Base-by-base conservation (phyloP, 2,797 vertebrate species). In the Diglossa cyanea region DNA sequence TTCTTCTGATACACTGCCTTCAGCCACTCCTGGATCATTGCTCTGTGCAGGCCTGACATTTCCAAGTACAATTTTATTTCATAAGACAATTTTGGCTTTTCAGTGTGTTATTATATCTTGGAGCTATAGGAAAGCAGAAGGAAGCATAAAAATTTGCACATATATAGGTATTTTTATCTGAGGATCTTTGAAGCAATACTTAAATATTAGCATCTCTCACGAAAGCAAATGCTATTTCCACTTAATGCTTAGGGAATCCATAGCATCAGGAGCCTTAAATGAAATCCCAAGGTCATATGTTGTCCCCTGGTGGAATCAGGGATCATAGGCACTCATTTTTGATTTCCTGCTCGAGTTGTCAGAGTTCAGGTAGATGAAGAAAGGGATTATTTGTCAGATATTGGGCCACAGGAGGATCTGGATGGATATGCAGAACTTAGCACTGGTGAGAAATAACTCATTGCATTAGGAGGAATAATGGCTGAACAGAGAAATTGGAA, bases 61-160 rank as follows among this genome's bases (percentile, higher is more conserved):
- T 94, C 72, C 66, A 93, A 88, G 89, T 75, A 86, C 73, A 60
- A 45, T 83, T 81, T 62, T 78, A 88, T 92, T 97, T 86, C 10
- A 3, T 83, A 80, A 73, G 51, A 75, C 48, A 90, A 88, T 80
- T 65, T 82, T 47, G 48, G 60, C 63, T 45, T 89, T 87, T 85
- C 33, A 45, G 39, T 78, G 25, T 87, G 71, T 85, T 91, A 86
- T 90, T 84, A 6, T 87, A n/a, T 89, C 89, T 95, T 78, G 78
- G 66, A 92, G 68, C 65, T 83, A 54, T 51, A 65, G 54, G 35
- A 57, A 91, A 83, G 68, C 42, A 83, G 86, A 88, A 93, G 45
- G 78, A 57, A 62, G 39, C n/a, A 50, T 78, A 80, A 62, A 85
- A 95, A 90, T 74, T 83, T 93, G 81, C 78, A 91, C 88, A 65